A percentile compares a stretch with the other conserved stretches of the same genome.
phyloP scores from a whole-genome alignment of 2,113 vertebrate species.

The Brachypodius melanocephalos region DNA sequence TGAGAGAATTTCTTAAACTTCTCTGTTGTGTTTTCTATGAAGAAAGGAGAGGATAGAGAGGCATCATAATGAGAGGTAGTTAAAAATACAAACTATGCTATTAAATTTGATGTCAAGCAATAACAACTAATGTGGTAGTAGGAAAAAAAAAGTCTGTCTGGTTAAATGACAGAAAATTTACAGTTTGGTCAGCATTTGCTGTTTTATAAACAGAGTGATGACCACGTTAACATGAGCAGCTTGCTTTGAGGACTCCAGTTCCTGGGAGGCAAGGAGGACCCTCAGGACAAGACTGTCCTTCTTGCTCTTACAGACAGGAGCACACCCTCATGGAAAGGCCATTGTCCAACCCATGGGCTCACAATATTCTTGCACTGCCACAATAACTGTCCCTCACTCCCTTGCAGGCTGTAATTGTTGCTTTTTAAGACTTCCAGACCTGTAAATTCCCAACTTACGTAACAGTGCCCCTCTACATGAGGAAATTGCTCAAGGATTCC shows the following conservation, averaged over 20 bases:
- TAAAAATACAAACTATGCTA: slow-evolving; percentile 7
- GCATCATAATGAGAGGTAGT: neutral
- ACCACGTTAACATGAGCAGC: neutral
- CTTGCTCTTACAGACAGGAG: neutral
- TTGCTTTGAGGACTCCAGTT: neutral
- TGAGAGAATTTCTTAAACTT: slow-evolving; percentile 58
- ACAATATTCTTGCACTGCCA: neutral
- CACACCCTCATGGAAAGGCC: neutral
- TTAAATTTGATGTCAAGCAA: neutral
- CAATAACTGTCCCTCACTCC: neutral
- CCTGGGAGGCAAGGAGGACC: neutral
- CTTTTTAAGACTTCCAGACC: neutral
- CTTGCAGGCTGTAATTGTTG: neutral
- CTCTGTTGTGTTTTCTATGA: neutral
- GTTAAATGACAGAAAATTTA: neutral
- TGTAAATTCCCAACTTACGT: neutral
- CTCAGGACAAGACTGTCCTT: neutral
- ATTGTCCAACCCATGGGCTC: neutral
- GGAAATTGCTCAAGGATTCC: neutral
- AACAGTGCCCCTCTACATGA: neutral
- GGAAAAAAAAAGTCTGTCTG: neutral
- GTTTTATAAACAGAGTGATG: neutral
- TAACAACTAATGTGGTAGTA: neutral
- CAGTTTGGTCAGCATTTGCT: neutral
- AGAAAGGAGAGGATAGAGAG: neutral